Base-by-base conservation (phyloP, 2,888 invertebrate genomes). In the Aradus depressus region DNA sequence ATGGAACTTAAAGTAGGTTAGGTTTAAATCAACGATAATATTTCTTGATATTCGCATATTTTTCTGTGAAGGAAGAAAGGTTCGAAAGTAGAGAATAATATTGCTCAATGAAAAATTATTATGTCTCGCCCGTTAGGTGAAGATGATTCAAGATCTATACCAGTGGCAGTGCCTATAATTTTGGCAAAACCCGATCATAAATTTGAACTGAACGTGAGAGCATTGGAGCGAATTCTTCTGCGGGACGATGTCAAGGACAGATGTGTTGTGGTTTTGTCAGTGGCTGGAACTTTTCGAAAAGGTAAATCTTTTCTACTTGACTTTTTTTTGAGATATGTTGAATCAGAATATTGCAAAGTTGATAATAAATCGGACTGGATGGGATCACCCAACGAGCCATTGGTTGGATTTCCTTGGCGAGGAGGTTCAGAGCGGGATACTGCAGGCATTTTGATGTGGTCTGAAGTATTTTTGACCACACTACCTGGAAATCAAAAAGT, bases 281-380 rank as follows among this genome's bases (percentile, higher is more conserved):
- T 97, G 37, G 95, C 95, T 8, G 96, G 96, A 44, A 93, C 93
- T 45, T 96, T 96, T 69, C 77, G 96, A 47, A 96, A 96, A 72
- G 97, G 97, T 60, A 97, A 96, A 73, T 92, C 92, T 51, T 96
- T 97, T 70, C 75, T 96, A 55, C 75, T 96, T 41, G 93, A 96
- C 70, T 97, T 96, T 72, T 93, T 96, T 67, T 77, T 97, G 38
- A 78, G 95, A 63, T 96, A 91, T 67, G 80, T 95, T 75, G 80
- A 84, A 68, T 77, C 81, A 18, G 41, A 44, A 8, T 55, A 55
- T 16, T 41, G 39, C 10, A 22, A 12, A 2, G 18, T 25, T 18
- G 25, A 16, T 10, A 21, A 21, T 43, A 74, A 77, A 55, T 71
- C 72, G 57, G 68, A 69, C 56, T 93, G 93, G 93, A 69, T 93